Conservation (phyloP, 2,113 vertebrate species). For the Pteronura brasiliensis region DNA sequence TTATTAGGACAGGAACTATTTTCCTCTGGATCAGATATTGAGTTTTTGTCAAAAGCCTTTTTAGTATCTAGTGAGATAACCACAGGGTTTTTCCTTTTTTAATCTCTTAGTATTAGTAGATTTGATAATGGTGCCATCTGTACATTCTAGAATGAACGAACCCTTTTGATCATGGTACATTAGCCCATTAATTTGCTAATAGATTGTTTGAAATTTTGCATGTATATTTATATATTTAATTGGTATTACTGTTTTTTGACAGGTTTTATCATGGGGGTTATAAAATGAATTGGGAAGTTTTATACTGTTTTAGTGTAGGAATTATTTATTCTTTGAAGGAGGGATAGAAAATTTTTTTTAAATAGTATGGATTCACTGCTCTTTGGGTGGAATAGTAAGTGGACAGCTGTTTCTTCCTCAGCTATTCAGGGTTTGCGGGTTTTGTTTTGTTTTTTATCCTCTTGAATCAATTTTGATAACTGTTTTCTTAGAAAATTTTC, state of each 20-base stretch:
- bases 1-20: slow-evolving; percentile 14
- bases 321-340: neutral
- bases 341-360: neutral
- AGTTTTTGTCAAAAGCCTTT: slow-evolving; percentile 10
- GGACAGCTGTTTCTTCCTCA: neutral
- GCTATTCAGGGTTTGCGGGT: neutral
- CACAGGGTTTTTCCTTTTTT: neutral
- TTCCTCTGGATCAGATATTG: neutral
- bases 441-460: neutral
- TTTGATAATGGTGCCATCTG: neutral
- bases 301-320: neutral
- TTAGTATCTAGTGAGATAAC: neutral
- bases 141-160: slow-evolving; percentile 14
- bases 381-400: neutral
- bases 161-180: neutral
- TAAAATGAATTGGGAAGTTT: neutral
- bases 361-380: neutral
- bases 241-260: neutral
- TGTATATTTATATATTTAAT: neutral
- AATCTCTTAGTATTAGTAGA: slow-evolving; percentile 8
- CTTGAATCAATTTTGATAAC: neutral
- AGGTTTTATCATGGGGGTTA: neutral
- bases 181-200: neutral
- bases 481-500: neutral
- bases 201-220: neutral